A percentile compares a stretch with the other conserved stretches of the same genome.
Evolutionary conservation across 2,888 invertebrate species (phyloP).

Genomic region (Hermaeophaga mercurialis): DNA sequence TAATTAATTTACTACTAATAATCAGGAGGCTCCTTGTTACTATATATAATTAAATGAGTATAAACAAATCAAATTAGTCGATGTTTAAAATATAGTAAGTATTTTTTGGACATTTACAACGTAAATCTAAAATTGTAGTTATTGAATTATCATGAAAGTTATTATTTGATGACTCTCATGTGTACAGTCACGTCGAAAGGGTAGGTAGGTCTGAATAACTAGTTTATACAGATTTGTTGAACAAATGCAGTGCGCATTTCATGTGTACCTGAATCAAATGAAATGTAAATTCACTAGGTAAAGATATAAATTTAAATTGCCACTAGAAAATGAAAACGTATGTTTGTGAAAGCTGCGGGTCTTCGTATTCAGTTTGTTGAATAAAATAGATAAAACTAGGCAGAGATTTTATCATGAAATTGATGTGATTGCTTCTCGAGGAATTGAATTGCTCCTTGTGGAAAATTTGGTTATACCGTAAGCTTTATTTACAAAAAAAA

Average conservation of each 20-base stretch:
- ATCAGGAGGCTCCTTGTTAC: no score
- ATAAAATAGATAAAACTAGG: neutral
- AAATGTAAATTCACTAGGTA: slow-evolving; percentile 12
- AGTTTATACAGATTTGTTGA: neutral
- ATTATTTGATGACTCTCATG: no score
- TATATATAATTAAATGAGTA: no score
- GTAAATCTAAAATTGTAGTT: no score
- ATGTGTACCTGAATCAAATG: slow-evolving; percentile 7
- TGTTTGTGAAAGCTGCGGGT: slow-evolving; percentile 16
- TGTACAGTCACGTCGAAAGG: no score
- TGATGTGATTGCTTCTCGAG: neutral
- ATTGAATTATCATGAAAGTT: no score
- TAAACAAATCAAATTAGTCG: no score
- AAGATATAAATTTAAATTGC: slow-evolving; percentile 24
- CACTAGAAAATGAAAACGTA: slow-evolving; percentile 18
- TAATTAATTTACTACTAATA: no score
- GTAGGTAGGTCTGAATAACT: slow-evolving; percentile 1
- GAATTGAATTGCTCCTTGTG: slow-evolving; percentile 6
- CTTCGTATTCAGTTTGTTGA: neutral
- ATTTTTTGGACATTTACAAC: no score
- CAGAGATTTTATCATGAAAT: slow-evolving; percentile 7
- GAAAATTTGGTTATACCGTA: no score
- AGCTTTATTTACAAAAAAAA: no score
- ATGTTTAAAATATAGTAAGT: no score
- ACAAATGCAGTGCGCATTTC: slow-evolving; percentile 11